Evolutionary conservation across 2,797 vertebrate species (phyloP), one percentile per base, ranked within the genome.

Genomic region (Lagorchestes hirsutus): DNA sequence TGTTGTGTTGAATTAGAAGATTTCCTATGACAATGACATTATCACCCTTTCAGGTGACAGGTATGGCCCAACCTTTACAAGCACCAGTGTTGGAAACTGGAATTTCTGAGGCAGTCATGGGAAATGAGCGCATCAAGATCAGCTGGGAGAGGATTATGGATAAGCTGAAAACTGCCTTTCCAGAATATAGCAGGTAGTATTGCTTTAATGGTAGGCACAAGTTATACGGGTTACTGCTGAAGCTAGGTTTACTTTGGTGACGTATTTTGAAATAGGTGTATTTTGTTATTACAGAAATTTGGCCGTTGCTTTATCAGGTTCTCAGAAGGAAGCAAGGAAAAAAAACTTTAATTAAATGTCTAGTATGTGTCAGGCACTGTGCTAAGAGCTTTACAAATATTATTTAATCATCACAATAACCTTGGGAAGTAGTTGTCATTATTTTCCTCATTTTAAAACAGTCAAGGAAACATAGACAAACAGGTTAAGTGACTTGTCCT

Each of bases 141-240:
- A 98, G 96, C 12, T 98, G 95, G 97, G 98, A 98, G 58, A 98
- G 93, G 90, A 96, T 98, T 91, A 95, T 93, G 96, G 98, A 98
- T 57, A 98, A 96, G 34, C 96, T 98, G 67, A 98, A 97, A 96
- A 97, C 94, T 55, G 93, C 96, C 91, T 98, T 98, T 96, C 98
- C 98, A 93, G 97, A 98, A 52, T 97, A 97, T 91, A 98, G 95
- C 95, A 98, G 97, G 98, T 98, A n/a, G 90, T 91, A 87, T 93
- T 93, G 93, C 57, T 55, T 96, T 92, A 74, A n/a, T 95, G 56
- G 1, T 93, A 55, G n/a, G 50, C 95, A 91, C 54, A 97, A 29
- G 50, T 94, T 11, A 31, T 91, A 74, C 22, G 28, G 91, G 24
- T 0, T 67, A 31, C 57, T 95, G 46, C 18, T 8, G 14, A 57